Evolutionary conservation across 2,888 invertebrate species (phyloP), one percentile per base, ranked within the genome.

Genomic region (Hydriomena furcata): DNA sequence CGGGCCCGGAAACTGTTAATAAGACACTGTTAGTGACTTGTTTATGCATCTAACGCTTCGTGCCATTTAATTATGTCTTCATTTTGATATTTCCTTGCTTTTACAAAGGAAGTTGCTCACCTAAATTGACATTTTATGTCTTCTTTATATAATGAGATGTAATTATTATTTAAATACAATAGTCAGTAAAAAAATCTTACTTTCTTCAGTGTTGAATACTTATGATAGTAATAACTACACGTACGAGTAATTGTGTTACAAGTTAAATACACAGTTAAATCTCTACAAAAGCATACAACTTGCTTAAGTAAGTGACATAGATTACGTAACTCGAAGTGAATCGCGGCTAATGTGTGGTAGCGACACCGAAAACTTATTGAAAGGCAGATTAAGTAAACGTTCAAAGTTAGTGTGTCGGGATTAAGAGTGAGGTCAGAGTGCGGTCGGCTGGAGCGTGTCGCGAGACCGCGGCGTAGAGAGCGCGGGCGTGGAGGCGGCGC

Each of bases 1-100:
- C 68, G 63, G 68, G 73, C 64, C 61, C 77, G 79, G 78, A 81
- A 72, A 64, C 71, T 70, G 73, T 71, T 60, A 57, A 57, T 44
- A 52, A 55, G 57, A 53, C 47, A 32, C 21, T 49, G 45, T 58
- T 36, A 37, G 35, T 30, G 43, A 47, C 46, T 42, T 50, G 53
- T 55, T 52, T 48, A 59, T 44, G 34, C 17, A 28, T 43, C 50
- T 38, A 50, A 50, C 43, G 46, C 46, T 50, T 47, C 31, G 37
- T 46, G 27, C 27, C 32, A 31, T 46, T 46, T 46, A 46, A 52
- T 52, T 42, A 46, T 35, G 25, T 34, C 24, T 27, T 32, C 21
- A 42, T 32, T 32, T 35, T 35, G 8, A 27, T 38, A 32, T 38
- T 47, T 31, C 17, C 36, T 36, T 42, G 28, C 13, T 36, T 36